Evolutionary conservation across 2,113 vertebrate species (phyloP), one percentile per base, ranked within the genome.

Genomic region (Reinhardtius hippoglossoides): DNA sequence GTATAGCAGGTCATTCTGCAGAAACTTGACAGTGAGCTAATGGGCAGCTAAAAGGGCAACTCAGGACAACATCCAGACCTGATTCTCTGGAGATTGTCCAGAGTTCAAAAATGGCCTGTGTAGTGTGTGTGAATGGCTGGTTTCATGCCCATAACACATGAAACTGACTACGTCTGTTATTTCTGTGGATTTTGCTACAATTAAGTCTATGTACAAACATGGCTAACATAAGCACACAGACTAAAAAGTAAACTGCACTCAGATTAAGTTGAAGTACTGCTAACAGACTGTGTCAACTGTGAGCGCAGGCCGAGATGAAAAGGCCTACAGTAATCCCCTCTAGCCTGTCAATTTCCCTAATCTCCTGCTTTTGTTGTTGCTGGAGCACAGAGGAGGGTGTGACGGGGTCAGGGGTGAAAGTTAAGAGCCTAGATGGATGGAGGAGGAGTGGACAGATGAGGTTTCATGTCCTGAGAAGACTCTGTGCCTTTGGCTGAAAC

Each of bases 341-440:
- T 69, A 86, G 90, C 84, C 89, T 79, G 87, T 91, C 75, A 82
- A 89, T 92, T 92, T 92, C 91, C 88, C 90, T 93, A 92, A 93
- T 92, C 92, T 92, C 78, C 89, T 80, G 60, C 90, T 91, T 91
- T 91, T 91, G 88, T 92, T 90, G 87, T 86, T 90, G 74, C 89
- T 89, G 88, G 78, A 88, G 77, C 89, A 84, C 86, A 77, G 83
- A 88, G 82, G 85, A 91, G 92, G 90, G 88, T 90, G 92, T 91
- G 91, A 90, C 88, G 59, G 89, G 92, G 93, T 94, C 91, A 94
- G 91, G 89, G 93, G 91, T 92, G 90, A 94, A 93, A 93, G 89
- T 92, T 91, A 92, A 94, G 91, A 92, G 88, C 78, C 89, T 87
- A 74, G 85, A 85, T 88, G 81, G 90, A 89, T 77, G 78, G 71